These are phyloP conservation scores for Argopecten irradians DNA, from an alignment of 1,140 invertebrate species.

Conservation along the genomic window DNA sequence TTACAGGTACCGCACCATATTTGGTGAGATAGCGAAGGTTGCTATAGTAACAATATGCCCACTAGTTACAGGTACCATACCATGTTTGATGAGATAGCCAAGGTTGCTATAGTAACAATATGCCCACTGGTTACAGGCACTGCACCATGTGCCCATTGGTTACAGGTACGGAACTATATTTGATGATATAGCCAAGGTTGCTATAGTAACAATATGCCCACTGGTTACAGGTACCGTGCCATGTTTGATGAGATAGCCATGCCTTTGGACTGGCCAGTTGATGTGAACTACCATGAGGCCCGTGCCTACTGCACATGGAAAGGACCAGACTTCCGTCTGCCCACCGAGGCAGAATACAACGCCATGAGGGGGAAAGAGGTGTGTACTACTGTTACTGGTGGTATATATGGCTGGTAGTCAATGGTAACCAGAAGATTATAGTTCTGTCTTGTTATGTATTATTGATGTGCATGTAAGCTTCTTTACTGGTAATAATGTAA, in stretches of 20 bases:
- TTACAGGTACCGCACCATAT: too few species aligned
- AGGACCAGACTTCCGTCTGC: conserved; percentile 69
- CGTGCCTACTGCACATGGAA: conserved; percentile 76
- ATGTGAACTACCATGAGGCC: conserved; percentile 76
- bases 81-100: too few species aligned
- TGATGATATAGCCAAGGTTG: conserved; percentile 73
- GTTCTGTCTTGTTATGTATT: too few species aligned
- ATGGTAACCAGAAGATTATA: too few species aligned
- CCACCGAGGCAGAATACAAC: conserved; percentile 73
- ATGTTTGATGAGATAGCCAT: conserved; percentile 75
- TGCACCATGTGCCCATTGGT: too few species aligned
- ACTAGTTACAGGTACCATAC: too few species aligned
- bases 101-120: too few species aligned
- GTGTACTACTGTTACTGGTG: conserved; percentile 22
- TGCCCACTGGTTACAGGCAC: conserved; percentile 67
- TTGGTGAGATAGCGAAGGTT: too few species aligned
- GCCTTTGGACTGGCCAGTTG: conserved; percentile 75
- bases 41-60: too few species aligned
- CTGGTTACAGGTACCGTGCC: conserved; percentile 66
- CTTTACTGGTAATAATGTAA: too few species aligned
- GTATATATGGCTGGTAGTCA: not conserved
- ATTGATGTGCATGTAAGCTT: too few species aligned
- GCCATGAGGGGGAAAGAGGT: conserved; percentile 70
- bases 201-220: too few species aligned
- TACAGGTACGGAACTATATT: conserved; percentile 54